Percentiles rank a stretch among this genome's conserved stretches.
These are phyloP conservation scores for Agrypnia vestita DNA, from an alignment of 1,140 invertebrate species.

Conservation along the genomic window DNA sequence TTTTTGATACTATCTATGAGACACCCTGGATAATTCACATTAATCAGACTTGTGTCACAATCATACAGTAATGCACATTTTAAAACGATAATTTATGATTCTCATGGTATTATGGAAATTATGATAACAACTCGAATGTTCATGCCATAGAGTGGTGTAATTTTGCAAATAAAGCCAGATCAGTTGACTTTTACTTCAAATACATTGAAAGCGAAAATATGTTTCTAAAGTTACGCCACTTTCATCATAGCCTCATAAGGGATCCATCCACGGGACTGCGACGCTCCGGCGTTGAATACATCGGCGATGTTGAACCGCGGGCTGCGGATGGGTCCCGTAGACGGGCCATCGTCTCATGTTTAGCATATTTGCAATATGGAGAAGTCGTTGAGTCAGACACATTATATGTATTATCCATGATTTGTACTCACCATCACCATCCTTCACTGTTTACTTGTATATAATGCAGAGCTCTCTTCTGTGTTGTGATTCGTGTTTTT, in stretches of 20 bases:
- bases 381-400: constrained; percentile 66
- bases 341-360: not conserved
- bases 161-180: not conserved
- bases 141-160: constrained; percentile 15
- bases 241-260: not conserved
- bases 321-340: constrained; percentile 11
- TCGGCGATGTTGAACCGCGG: too few species aligned
- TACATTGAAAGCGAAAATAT: not conserved
- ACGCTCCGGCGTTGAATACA: too few species aligned
- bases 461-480: constrained; percentile 55
- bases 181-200: too few species aligned
- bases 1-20: too few species aligned
- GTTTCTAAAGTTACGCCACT: constrained; percentile 9
- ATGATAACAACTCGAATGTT: not conserved
- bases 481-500: constrained; percentile 70
- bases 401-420: too few species aligned
- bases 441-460: constrained; percentile 44
- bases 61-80: too few species aligned
- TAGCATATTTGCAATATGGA: not conserved
- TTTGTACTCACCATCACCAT: too few species aligned
- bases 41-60: too few species aligned
- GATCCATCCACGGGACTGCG: not conserved
- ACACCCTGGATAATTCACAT: too few species aligned
- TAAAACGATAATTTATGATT: too few species aligned
- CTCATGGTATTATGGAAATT: too few species aligned